Evolutionary conservation across 2,797 vertebrate species (phyloP).

Genomic region (Clarias laeviceps): DNA sequence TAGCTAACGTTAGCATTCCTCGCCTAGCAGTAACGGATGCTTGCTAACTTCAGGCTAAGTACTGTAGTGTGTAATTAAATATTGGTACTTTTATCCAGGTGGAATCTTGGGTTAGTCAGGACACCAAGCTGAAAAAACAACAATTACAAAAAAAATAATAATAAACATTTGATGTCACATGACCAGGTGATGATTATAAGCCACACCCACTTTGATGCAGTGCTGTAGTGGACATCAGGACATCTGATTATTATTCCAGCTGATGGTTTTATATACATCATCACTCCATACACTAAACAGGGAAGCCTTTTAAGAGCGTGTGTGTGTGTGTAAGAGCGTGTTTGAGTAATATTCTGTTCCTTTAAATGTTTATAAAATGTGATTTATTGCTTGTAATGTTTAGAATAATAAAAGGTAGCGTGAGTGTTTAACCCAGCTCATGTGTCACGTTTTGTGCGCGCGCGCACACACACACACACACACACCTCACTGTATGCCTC

Average conservation of each 20-base stretch:
- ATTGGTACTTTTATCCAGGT: not conserved
- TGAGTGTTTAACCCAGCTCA: not conserved
- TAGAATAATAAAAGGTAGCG: not conserved
- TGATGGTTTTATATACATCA: not conserved
- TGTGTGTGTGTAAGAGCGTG: not conserved
- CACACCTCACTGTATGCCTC: not conserved
- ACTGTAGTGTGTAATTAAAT: not conserved
- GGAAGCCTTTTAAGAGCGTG: not conserved
- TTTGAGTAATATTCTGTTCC: not conserved
- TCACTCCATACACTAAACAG: not conserved
- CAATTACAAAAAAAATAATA: too few relatives aligned
- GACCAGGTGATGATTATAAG: not conserved
- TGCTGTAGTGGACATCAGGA: not conserved
- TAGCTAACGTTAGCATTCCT: not conserved
- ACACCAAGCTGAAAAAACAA: not conserved
- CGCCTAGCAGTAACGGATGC: not conserved
- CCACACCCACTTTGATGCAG: not conserved
- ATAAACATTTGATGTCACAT: not conserved
- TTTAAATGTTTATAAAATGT: conserved; percentile 8
- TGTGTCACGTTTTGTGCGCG: not conserved
- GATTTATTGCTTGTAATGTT: conserved; percentile 16
- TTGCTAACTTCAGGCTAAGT: not conserved
- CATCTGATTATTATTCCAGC: not conserved
- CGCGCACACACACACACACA: not conserved
- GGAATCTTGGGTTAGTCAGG: not conserved